Conservation (phyloP, 1,140 invertebrate species). For the Dendrolimus kikuchii region DNA sequence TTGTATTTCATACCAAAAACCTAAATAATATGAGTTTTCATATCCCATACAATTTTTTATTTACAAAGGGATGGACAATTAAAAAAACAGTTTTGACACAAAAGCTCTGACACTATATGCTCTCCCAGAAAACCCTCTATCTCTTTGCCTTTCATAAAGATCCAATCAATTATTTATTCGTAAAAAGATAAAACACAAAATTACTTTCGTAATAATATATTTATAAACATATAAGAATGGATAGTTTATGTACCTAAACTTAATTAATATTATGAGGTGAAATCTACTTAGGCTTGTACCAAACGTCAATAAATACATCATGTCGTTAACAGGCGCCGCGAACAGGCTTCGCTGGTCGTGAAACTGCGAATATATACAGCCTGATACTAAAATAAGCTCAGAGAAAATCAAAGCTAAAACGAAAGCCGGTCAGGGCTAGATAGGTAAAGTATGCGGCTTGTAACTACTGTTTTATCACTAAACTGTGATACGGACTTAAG, state of each 20-base stretch:
- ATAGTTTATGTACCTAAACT: too few species aligned
- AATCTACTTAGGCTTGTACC: slow-evolving; percentile 2
- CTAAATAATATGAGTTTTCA: too few species aligned
- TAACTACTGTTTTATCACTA: slow-evolving; percentile 1
- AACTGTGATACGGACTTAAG: too few species aligned
- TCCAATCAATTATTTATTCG: neutral
- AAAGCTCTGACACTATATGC: too few species aligned
- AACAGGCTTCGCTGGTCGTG: slow-evolving; percentile 16
- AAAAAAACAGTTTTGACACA: too few species aligned
- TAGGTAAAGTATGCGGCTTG: slow-evolving; percentile 3
- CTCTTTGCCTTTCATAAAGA: slow-evolving; percentile 6
- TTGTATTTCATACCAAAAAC: too few species aligned
- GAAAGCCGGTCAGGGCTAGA: slow-evolving; percentile 11
- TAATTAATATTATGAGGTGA: too few species aligned
- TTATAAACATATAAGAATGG: too few species aligned
- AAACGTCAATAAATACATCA: slow-evolving; percentile 30
- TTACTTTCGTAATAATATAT: too few species aligned
- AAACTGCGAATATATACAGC: slow-evolving; percentile 10
- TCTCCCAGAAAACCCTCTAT: neutral
- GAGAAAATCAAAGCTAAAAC: slow-evolving; percentile 9
- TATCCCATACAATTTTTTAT: too few species aligned
- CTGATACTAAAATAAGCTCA: slow-evolving; percentile 6
- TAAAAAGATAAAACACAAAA: too few species aligned
- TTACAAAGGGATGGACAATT: too few species aligned
- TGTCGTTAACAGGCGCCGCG: slow-evolving; percentile 28